Evolutionary conservation across 23 tunicate genomes (phyloP).

Genomic region (Trididemnum nubilum): DNA sequence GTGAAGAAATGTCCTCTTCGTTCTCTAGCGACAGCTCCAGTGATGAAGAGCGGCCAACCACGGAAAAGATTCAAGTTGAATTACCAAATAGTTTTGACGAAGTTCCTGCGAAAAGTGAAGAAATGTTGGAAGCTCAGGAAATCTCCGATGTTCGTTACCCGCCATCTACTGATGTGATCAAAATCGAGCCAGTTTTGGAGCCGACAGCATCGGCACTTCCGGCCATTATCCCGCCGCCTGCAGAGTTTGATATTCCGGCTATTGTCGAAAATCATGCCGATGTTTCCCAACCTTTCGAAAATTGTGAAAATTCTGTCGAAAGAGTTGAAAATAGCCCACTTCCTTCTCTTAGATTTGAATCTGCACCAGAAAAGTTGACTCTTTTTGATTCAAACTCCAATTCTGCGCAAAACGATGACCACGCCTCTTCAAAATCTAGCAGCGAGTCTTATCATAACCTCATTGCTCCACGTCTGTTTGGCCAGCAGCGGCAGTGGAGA

Average conservation of each 20-base stretch:
- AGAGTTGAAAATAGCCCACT: background rate
- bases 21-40: no score
- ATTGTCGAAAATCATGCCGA: background rate
- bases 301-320: background rate
- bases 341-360: background rate
- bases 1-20: no score
- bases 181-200: background rate
- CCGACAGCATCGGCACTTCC: background rate
- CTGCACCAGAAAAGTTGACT: background rate
- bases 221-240: slow-evolving; percentile 9
- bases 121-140: no score
- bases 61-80: no score
- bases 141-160: no score
- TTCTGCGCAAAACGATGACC: background rate
- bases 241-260: slow-evolving; percentile 2
- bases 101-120: no score
- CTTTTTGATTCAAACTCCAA: background rate
- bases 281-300: background rate
- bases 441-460: slow-evolving; percentile 9
- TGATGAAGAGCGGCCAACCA: no score
- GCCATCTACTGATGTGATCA: background rate
- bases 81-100: no score
- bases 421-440: background rate
- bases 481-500: slow-evolving; percentile 16
- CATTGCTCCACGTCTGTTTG: slow-evolving; percentile 46